Evolutionary conservation across 1,140 invertebrate species (phyloP).

Genomic region (Drosophila nigrodunni): DNA sequence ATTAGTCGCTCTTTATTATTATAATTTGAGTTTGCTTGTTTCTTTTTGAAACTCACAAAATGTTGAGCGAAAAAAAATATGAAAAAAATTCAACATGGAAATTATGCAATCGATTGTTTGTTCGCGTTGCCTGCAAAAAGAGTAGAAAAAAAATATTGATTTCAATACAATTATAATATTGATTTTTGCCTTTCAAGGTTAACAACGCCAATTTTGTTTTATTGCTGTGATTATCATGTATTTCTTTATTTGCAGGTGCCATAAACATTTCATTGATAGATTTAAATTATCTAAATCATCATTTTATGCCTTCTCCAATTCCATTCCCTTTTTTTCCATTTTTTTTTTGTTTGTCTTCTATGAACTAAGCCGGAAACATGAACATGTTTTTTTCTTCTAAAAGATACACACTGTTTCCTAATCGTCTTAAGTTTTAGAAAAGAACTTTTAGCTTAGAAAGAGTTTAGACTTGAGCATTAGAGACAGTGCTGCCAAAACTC

Average conservation of each 20-base stretch:
- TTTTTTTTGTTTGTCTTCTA: background rate
- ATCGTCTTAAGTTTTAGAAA: background rate
- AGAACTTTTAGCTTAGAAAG: too few species aligned
- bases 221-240: background rate
- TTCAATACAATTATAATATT: constrained; percentile 49
- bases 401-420: background rate
- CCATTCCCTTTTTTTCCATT: background rate
- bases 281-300: constrained; percentile 13
- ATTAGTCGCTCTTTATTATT: constrained; percentile 51
- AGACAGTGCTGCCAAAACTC: too few species aligned
- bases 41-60: background rate
- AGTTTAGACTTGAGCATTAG: too few species aligned
- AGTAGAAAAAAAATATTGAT: constrained; percentile 16
- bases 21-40: constrained; percentile 36
- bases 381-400: background rate
- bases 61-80: background rate
- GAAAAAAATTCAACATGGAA: background rate
- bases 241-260: constrained; percentile 11
- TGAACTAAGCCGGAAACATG: background rate
- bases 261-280: constrained; percentile 26
- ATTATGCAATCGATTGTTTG: constrained; percentile 50
- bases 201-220: constrained; percentile 36
- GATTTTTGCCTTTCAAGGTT: constrained; percentile 40
- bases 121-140: background rate
- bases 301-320: background rate